Base-by-base conservation (phyloP, 1,140 invertebrate species). In the Drosophila micromelanica region DNA sequence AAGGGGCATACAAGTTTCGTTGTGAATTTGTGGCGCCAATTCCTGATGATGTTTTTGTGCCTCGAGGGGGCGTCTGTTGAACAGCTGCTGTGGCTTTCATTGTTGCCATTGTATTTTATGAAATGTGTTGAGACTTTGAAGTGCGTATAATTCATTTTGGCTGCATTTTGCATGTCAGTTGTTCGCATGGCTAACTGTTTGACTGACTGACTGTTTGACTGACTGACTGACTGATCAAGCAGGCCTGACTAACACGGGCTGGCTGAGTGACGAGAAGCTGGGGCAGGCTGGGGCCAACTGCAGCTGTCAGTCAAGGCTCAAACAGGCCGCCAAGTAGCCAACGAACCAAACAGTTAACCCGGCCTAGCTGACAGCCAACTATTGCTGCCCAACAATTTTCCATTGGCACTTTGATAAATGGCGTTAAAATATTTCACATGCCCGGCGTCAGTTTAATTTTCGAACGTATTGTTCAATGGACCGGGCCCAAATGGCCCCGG, bases 401-500 rank as follows among this genome's bases (percentile, higher is more conserved):
- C 23, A 43, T 45, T 82, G 84, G 65, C 76, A 78, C 68, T 74
- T 89, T 84, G 82, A 89, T 87, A 82, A 84, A 89, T 87, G 76
- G 84, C 79, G 84, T 87, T 87, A 89, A 84, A 89, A 90, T 87
- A 89, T 89, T 81, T 89, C 76, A 62, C 69, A 77, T 73, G 57
- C 81, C 42, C 52, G 23, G 38, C 56, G 81, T 74, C 63, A 69
- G 59, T 68, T 80, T 55, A 69, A 75, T 62, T 78, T 75, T 51
- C 52, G 51, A 56, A 48, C 52, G 55, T 52, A 74, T 74, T 73
- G 63, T 73, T 61, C 43, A 67, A 59, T 43, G 43, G 30, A 17
- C 37, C 60, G 43, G 49, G 30, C 40, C 11, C 63, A 37, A 32
- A 57, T 38, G 6, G 27, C 27, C 13, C 32, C n/a, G 30, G 30